Conservation (phyloP, 2,888 invertebrate species). For the Sphaeridia pumilis region DNA sequence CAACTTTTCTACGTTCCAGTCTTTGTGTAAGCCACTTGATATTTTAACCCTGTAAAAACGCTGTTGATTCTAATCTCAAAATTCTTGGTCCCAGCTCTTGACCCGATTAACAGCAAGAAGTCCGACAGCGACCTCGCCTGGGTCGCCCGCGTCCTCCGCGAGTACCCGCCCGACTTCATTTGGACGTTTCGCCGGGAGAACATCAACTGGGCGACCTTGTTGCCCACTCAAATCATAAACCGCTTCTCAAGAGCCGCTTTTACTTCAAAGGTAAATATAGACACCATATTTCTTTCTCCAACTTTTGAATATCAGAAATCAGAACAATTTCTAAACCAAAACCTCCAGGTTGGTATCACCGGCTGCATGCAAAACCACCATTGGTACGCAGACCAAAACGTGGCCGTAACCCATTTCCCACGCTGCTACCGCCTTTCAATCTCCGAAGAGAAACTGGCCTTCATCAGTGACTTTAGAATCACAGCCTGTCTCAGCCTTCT, state of each 20-base stretch:
- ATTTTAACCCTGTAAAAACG: neutral
- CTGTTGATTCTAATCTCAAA: neutral
- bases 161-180: slow-evolving; percentile 69
- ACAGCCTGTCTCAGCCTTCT: slow-evolving; percentile 76
- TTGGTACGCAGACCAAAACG: slow-evolving; percentile 71
- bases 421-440: slow-evolving; percentile 73
- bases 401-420: slow-evolving; percentile 69
- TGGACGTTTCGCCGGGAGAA: slow-evolving; percentile 65
- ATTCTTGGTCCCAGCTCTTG: neutral
- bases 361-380: slow-evolving; percentile 65
- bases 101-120: slow-evolving; percentile 1
- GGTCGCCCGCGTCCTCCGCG: slow-evolving; percentile 59
- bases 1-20: neutral
- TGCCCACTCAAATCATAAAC: slow-evolving; percentile 57
- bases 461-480: slow-evolving; percentile 75
- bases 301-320: too few relatives aligned
- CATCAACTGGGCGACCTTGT: slow-evolving; percentile 37
- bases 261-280: slow-evolving; percentile 67
- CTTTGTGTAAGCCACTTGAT: neutral
- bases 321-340: too few relatives aligned
- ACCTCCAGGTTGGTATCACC: slow-evolving; percentile 54
- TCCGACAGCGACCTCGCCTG: slow-evolving; percentile 28
- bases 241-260: slow-evolving; percentile 77
- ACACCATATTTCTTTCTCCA: neutral
- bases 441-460: slow-evolving; percentile 66